phyloP scores from a whole-genome alignment of 2,888 invertebrate genomes.

The Coelopa pilipes region DNA sequence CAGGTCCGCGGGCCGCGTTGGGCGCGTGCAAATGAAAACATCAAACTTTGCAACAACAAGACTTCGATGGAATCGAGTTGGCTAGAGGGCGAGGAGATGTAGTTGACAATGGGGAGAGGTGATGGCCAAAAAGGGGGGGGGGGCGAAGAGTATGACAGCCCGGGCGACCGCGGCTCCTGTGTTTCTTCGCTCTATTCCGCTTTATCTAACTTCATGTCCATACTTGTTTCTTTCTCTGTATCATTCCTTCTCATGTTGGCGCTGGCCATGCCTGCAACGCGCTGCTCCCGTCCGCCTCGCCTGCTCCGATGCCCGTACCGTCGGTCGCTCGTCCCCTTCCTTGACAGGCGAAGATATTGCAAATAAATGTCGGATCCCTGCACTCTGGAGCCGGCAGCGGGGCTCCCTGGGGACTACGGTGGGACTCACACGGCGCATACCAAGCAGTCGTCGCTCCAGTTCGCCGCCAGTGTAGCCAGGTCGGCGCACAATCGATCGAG shows the following conservation, averaged over 20 bases:
- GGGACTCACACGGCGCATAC: neutral
- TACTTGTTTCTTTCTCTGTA: neutral
- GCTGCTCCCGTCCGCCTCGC: too few relatives aligned
- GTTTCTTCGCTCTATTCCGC: too few relatives aligned
- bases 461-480: too few relatives aligned
- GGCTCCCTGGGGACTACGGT: neutral
- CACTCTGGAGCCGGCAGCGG: neutral
- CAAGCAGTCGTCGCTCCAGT: neutral
- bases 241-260: too few relatives aligned
- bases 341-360: neutral
- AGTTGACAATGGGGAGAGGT: neutral
- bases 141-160: neutral
- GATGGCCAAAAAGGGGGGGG: constrained; percentile 1
- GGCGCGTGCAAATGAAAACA: constrained; percentile 37
- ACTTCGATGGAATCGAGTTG: neutral
- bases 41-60: constrained; percentile 52
- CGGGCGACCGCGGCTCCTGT: constrained; percentile 28
- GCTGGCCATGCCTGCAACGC: too few relatives aligned
- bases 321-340: neutral
- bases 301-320: too few relatives aligned
- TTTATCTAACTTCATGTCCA: too few relatives aligned
- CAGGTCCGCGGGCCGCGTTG: constrained; percentile 46
- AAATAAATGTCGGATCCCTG: neutral
- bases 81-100: neutral
- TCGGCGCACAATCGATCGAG: neutral